phyloP scores from a whole-genome alignment of 1,140 invertebrate species.

The Bombus terrestris region DNA sequence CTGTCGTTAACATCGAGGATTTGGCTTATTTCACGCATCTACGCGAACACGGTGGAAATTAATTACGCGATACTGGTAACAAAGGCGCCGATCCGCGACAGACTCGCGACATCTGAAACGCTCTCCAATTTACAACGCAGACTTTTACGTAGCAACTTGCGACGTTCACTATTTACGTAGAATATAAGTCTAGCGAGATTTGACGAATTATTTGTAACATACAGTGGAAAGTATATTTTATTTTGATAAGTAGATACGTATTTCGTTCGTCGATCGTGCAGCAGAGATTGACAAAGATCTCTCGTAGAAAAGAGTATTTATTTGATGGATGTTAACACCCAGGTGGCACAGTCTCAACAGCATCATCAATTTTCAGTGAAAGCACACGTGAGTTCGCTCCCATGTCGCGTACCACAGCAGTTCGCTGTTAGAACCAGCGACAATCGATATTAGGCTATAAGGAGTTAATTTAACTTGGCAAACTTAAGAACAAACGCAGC shows the following conservation, averaged over 20 bases:
- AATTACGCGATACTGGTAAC: not conserved
- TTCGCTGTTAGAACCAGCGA: not conserved
- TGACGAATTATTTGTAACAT: too few relatives aligned
- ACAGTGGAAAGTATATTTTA: not conserved
- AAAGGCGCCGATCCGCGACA: too few relatives aligned
- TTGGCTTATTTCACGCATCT: not conserved
- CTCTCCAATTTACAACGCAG: too few relatives aligned
- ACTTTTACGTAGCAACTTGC: too few relatives aligned
- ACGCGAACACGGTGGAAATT: not conserved
- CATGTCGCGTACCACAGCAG: slow-evolving; percentile 1
- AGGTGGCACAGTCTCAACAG: not conserved
- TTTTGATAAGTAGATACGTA: not conserved
- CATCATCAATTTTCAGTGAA: slow-evolving; percentile 33
- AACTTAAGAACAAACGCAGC: slow-evolving; percentile 37
- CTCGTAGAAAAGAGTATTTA: not conserved
- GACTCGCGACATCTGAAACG: not conserved
- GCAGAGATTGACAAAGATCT: not conserved
- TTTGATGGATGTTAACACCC: not conserved
- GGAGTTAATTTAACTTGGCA: slow-evolving; percentile 34
- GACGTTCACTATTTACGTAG: too few relatives aligned
- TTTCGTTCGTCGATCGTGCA: not conserved
- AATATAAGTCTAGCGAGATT: too few relatives aligned
- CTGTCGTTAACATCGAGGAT: not conserved
- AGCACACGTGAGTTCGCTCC: slow-evolving; percentile 2
- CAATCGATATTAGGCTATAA: slow-evolving; percentile 40